These are phyloP conservation scores for Natator depressus DNA, from an alignment of 2,113 vertebrate genomes.

Conservation along the genomic window DNA sequence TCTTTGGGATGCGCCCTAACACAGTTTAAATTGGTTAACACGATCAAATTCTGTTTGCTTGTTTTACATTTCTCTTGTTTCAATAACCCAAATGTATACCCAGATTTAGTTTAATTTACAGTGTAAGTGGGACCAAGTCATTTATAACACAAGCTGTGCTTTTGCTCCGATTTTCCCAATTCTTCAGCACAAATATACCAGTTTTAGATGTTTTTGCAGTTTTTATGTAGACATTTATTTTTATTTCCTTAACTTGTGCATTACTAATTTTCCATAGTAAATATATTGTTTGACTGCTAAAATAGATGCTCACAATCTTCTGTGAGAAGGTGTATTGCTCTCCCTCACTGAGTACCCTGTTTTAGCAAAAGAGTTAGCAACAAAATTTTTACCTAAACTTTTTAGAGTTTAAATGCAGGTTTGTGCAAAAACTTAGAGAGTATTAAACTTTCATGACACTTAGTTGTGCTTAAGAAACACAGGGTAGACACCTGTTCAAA, in stretches of 20 bases:
- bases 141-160: neutral
- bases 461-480: neutral
- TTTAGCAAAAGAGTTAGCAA: neutral
- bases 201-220: neutral
- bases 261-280: neutral
- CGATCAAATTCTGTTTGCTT: neutral
- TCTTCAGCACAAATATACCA: neutral
- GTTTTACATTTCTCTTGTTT: neutral
- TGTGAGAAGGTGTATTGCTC: neutral
- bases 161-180: neutral
- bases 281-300: neutral
- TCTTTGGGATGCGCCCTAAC: neutral
- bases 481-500: neutral
- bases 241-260: neutral
- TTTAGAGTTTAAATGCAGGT: neutral
- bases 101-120: neutral
- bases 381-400: neutral
- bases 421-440: neutral
- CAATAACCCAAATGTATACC: neutral
- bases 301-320: neutral
- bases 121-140: neutral
- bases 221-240: neutral
- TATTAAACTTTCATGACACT: neutral
- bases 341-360: neutral
- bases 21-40: neutral